Evolutionary conservation across 2,113 vertebrate species (phyloP).

Genomic region (Microcebus griseorufus): DNA sequence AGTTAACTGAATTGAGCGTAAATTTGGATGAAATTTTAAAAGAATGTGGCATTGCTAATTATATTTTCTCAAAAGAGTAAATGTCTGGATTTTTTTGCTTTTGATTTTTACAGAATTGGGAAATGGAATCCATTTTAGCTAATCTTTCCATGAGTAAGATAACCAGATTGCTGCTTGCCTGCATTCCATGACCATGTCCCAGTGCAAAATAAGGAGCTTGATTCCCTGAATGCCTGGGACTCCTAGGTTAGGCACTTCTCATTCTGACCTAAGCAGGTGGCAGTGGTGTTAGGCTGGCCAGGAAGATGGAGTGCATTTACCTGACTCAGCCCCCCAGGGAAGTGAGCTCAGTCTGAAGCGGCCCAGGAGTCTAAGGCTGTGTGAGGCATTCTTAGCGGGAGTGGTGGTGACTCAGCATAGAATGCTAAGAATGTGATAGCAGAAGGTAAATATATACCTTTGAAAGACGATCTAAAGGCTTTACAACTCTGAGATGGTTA

Average conservation of each 20-base stretch:
- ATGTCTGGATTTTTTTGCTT: not conserved
- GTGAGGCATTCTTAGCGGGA: not conserved
- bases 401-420: not conserved
- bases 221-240: not conserved
- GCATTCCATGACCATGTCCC: not conserved
- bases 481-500: not conserved
- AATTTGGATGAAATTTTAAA: constrained; percentile 7
- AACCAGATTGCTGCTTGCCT: not conserved
- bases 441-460: not conserved
- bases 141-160: not conserved
- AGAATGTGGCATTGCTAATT: not conserved
- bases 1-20: not conserved
- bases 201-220: not conserved
- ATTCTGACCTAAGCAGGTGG: not conserved
- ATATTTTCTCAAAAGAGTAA: not conserved
- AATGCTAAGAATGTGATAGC: not conserved
- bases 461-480: not conserved
- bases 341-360: not conserved
- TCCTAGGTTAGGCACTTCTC: not conserved
- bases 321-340: not conserved
- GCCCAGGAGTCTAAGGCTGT: not conserved
- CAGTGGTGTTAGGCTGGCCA: not conserved
- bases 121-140: not conserved
- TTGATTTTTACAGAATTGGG: constrained; percentile 30
- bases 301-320: not conserved